A percentile compares a stretch with the other conserved stretches of the same genome.
phyloP scores from a whole-genome alignment of 2,113 vertebrate species.

The Okapia johnstoni region DNA sequence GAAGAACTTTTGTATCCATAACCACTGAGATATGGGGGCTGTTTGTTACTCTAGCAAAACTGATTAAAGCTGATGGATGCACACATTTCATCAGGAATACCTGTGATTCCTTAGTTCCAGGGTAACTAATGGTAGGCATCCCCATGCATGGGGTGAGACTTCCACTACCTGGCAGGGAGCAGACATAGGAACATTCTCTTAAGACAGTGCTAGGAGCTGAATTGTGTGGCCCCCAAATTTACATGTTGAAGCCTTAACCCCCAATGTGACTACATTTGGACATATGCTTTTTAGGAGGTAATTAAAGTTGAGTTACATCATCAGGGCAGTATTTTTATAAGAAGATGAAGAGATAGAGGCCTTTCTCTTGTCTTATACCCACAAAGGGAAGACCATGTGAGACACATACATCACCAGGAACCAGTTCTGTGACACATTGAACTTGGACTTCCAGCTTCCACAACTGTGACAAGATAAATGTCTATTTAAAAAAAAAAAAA shows the following conservation, averaged over 20 bases:
- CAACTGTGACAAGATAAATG: background rate
- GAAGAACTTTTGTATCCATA: background rate
- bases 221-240: background rate
- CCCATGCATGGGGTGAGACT: too few species aligned
- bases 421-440: too few species aligned
- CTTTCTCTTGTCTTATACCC: background rate
- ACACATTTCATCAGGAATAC: background rate
- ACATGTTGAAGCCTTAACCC: too few species aligned
- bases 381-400: background rate
- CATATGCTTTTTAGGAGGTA: too few species aligned
- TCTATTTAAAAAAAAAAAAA: too few species aligned
- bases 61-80: too few species aligned
- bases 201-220: background rate
- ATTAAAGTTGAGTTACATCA: background rate
- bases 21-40: background rate
- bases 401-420: background rate
- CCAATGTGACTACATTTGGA: too few species aligned
- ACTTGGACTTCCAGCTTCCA: background rate
- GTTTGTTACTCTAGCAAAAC: background rate
- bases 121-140: too few species aligned
- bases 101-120: background rate
- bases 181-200: background rate
- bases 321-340: background rate
- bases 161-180: rapidly evolving
- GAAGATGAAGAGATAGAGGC: background rate